A percentile compares a stretch with the other conserved stretches of the same genome.
phyloP scores from a whole-genome alignment of 1,140 invertebrate species.

The Brachionus plicatilis region DNA sequence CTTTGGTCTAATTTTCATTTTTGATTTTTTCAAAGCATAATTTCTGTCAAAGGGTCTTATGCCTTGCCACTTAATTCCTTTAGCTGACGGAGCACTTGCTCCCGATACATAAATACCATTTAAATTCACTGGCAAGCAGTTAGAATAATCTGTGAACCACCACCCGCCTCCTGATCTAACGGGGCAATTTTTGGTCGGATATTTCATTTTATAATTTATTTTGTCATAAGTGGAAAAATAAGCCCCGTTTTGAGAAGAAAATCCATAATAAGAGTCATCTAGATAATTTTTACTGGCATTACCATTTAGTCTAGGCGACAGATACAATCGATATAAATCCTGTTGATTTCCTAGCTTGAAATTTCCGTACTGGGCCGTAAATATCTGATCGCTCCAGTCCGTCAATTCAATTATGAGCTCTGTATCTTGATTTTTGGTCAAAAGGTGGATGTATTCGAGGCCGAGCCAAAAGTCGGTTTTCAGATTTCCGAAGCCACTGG shows the following conservation, averaged over 20 bases:
- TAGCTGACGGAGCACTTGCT: conserved; percentile 16
- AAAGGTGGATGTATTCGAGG: neutral
- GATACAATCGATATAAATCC: neutral
- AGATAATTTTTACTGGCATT: conserved; percentile 20
- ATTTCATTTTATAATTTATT: neutral
- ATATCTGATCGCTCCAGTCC: conserved; percentile 29
- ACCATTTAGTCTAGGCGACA: neutral
- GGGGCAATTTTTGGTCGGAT: neutral
- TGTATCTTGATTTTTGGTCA: neutral
- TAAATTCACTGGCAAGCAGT: conserved; percentile 33
- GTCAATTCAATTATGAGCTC: conserved; percentile 20
- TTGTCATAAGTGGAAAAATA: conserved; percentile 34
- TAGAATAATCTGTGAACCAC: conserved; percentile 23
- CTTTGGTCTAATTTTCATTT: conserved; percentile 32
- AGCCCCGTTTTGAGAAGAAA: conserved; percentile 28
- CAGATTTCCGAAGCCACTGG: neutral
- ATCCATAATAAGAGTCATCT: conserved; percentile 4
- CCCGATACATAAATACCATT: conserved; percentile 34
- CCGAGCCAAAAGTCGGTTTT: conserved; percentile 36
- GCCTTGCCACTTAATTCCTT: conserved; percentile 35
- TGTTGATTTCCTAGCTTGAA: conserved; percentile 1
- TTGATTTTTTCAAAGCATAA: conserved; percentile 31
- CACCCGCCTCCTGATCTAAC: conserved; percentile 36
- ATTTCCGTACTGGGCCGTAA: neutral
- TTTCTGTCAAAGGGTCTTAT: conserved; percentile 25